A percentile compares a stretch with the other conserved stretches of the same genome.
phyloP scores from a whole-genome alignment of 2,888 invertebrate species.

The Plagodis pulveraria region DNA sequence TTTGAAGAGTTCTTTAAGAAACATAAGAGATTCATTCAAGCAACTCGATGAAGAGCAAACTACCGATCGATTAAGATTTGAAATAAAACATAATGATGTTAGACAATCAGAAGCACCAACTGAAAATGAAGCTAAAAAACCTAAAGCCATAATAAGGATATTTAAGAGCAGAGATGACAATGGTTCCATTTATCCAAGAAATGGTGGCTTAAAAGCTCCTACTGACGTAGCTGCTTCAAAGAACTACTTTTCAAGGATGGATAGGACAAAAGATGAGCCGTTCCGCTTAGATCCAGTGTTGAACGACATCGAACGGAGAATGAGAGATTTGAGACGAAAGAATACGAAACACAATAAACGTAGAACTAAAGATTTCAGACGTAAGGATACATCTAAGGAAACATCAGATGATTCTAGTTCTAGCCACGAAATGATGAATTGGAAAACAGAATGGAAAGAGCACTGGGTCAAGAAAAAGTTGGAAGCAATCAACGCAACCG shows the following conservation, averaged over 20 bases:
- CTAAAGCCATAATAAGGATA: constrained; percentile 14
- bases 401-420: constrained; percentile 32
- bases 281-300: constrained; percentile 54
- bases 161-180: constrained; percentile 6
- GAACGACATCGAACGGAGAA: constrained; percentile 36
- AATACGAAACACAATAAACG: constrained; percentile 40
- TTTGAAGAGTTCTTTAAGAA: constrained; percentile 9
- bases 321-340: constrained; percentile 9
- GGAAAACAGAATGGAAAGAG: constrained; percentile 52
- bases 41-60: background rate
- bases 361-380: constrained; percentile 3
- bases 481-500: constrained; percentile 55
- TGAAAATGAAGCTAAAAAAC: background rate
- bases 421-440: constrained; percentile 42
- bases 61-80: constrained; percentile 4
- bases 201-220: background rate
- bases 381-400: constrained; percentile 1
- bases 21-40: background rate
- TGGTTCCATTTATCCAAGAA: background rate
- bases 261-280: constrained; percentile 16
- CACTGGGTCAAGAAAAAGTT: constrained; percentile 56
- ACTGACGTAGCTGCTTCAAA: constrained; percentile 1
- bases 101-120: background rate
- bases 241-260: constrained; percentile 6
- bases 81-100: constrained; percentile 7